Evolutionary conservation across 2,797 vertebrate species (phyloP).

Genomic region (Siniperca obscura): DNA sequence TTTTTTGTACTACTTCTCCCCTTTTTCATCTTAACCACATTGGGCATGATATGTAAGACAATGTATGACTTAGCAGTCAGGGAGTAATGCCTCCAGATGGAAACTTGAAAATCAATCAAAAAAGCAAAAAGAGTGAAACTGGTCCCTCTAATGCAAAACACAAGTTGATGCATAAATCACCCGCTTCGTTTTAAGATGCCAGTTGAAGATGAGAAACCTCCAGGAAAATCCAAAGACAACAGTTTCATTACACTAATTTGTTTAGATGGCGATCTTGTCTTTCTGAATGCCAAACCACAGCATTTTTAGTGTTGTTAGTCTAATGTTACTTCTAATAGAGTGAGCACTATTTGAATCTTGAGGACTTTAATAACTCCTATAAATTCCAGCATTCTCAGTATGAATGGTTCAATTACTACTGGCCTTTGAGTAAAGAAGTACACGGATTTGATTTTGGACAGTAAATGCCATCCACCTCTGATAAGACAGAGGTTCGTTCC

Average conservation of each 20-base stretch:
- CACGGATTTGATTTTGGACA: not conserved
- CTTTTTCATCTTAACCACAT: not conserved
- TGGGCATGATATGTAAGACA: not conserved
- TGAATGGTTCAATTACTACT: not conserved
- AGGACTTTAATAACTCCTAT: not conserved
- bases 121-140: not conserved
- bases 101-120: conserved; percentile 12
- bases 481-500: not conserved
- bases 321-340: not conserved
- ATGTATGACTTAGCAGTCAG: not conserved
- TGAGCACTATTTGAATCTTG: not conserved
- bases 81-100: not conserved
- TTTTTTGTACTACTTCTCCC: not conserved
- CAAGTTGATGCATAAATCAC: not conserved
- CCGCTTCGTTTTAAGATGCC: not conserved
- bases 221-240: not conserved
- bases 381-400: not conserved
- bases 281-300: not conserved
- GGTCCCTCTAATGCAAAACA: not conserved
- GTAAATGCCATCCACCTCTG: not conserved
- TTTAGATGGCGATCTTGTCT: not conserved
- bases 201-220: not conserved
- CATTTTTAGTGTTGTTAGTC: not conserved
- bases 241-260: not conserved
- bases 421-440: not conserved